Percentiles rank a stretch among this genome's conserved stretches.
Evolutionary conservation across 2,113 vertebrate genomes (phyloP).

Genomic region (Tiliqua scincoides): DNA sequence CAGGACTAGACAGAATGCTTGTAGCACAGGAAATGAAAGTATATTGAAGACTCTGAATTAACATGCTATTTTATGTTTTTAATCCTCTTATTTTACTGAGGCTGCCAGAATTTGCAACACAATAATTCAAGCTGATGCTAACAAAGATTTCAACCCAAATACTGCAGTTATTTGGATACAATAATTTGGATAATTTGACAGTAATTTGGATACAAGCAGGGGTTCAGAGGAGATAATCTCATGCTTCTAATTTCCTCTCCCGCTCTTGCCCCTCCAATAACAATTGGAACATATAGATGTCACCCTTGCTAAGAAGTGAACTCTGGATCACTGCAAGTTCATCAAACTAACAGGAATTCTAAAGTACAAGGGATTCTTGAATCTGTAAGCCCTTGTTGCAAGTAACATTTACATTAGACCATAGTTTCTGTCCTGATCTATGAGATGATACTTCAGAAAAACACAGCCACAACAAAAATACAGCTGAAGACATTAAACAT

Average conservation of each 20-base stretch:
- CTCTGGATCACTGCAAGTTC: not conserved
- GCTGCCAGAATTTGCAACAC: not conserved
- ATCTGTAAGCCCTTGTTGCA: not conserved
- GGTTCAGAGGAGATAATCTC: not conserved
- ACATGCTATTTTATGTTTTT: not conserved
- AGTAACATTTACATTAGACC: not conserved
- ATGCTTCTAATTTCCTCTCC: not conserved
- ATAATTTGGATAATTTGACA: not conserved
- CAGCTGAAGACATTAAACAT: not conserved
- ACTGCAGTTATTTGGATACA: not conserved
- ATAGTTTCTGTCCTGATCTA: not conserved
- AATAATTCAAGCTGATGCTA: not conserved
- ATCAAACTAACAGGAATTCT: not conserved
- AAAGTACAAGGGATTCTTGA: not conserved
- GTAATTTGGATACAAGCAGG: not conserved
- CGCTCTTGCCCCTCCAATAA: too few relatives aligned
- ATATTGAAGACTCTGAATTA: not conserved
- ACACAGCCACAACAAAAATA: not conserved
- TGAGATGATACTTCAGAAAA: not conserved
- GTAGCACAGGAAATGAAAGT: not conserved
- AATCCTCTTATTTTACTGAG: not conserved
- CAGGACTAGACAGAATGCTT: not conserved
- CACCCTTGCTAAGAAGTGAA: not conserved
- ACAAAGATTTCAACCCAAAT: not conserved
- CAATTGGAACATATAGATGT: not conserved